phyloP scores from a whole-genome alignment of 2,113 vertebrate species.

The Neogale vison region DNA sequence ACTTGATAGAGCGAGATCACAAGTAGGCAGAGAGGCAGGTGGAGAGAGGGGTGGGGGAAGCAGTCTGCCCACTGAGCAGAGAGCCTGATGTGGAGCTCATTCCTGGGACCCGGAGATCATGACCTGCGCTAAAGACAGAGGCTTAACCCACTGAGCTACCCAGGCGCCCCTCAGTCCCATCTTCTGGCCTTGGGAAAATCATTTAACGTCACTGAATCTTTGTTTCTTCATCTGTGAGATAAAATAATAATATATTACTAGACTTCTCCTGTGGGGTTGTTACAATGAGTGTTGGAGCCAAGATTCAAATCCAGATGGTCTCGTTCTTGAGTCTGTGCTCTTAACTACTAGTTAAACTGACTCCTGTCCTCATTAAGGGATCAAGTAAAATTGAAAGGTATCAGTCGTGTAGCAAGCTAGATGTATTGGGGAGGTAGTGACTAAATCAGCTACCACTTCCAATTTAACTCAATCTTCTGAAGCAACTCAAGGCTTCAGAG shows the following conservation, averaged over 20 bases:
- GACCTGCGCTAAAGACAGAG: too few species aligned
- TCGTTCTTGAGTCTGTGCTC: not conserved
- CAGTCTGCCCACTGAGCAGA: too few species aligned
- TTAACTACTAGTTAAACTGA: not conserved
- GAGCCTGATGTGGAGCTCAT: too few species aligned
- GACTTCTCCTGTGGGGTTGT: not conserved
- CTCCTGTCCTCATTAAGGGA: not conserved
- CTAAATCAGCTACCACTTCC: not conserved
- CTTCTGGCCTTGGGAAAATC: not conserved
- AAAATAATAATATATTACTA: not conserved
- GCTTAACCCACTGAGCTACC: too few species aligned
- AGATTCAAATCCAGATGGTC: not conserved
- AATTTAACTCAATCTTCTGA: not conserved
- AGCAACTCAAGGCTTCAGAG: not conserved
- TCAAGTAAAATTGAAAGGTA: not conserved
- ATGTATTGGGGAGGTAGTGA: not conserved
- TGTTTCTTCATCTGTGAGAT: not conserved
- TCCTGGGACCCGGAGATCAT: too few species aligned
- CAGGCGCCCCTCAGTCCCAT: not conserved
- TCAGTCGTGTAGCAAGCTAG: not conserved
- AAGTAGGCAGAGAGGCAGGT: too few species aligned
- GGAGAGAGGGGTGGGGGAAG: too few species aligned
- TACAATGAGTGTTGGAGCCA: not conserved
- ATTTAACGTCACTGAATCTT: not conserved
- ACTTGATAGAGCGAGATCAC: too few species aligned